Conservation (phyloP, 2,797 vertebrate species). For the Artibeus lituratus region DNA sequence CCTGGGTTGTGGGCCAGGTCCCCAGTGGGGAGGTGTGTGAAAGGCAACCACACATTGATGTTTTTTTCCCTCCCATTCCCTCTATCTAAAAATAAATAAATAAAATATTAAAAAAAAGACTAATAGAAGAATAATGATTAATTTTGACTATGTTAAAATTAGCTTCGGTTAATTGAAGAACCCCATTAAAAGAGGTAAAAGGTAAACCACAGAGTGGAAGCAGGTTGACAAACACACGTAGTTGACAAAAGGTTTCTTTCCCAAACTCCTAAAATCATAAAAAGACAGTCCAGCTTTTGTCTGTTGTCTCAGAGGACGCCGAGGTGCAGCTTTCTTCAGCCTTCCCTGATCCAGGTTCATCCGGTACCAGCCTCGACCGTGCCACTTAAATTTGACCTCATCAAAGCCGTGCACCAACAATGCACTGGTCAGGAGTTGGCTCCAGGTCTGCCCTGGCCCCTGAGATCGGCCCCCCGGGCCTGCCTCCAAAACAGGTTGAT, state of each 20-base stretch:
- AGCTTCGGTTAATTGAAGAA: neutral
- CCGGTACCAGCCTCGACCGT: neutral
- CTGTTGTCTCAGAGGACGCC: neutral
- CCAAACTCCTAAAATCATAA: neutral
- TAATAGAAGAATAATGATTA: neutral
- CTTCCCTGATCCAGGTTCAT: neutral
- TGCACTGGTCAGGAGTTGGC: neutral
- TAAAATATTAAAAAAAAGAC: too few species aligned
- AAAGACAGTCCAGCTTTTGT: neutral
- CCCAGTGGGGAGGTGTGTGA: too few species aligned
- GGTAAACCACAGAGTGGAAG: neutral
- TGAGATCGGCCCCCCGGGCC: neutral
- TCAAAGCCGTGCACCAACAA: neutral
- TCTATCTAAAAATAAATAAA: too few species aligned
- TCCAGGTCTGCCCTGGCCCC: neutral
- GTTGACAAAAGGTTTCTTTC: neutral
- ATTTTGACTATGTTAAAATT: neutral
- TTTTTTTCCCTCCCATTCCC: too few species aligned
- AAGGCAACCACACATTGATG: too few species aligned
- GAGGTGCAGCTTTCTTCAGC: neutral
- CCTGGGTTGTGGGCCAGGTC: too few species aligned
- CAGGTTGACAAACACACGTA: neutral
- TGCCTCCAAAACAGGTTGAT: neutral
- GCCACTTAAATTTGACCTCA: neutral
- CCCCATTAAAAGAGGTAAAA: neutral